Evolutionary conservation across 23 tunicate species (phyloP).

Genomic region (Halocynthia roretzi): DNA sequence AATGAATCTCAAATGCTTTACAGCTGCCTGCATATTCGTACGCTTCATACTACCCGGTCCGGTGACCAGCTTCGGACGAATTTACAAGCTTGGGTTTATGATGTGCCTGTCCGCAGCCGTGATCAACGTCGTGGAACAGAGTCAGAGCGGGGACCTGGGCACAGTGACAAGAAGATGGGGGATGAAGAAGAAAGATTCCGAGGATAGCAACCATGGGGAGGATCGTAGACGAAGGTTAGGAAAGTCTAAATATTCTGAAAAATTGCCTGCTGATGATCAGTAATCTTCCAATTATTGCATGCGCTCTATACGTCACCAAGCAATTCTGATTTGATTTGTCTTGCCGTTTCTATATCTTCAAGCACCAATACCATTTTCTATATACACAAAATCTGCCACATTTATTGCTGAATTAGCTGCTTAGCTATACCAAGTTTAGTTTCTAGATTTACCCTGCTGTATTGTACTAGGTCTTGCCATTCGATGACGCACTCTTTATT

Average conservation of each 20-base stretch:
- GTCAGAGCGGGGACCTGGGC: background rate
- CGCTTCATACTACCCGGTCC: slow-evolving; percentile 85
- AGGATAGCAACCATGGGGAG: background rate
- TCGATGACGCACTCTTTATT: too few species aligned
- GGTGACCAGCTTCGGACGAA: slow-evolving; percentile 30
- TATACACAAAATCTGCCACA: too few species aligned
- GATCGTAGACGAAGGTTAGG: slow-evolving; percentile 3
- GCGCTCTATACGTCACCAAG: too few species aligned
- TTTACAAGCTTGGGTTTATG: slow-evolving; percentile 60
- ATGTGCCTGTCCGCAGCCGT: slow-evolving; percentile 32
- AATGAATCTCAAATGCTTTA: background rate
- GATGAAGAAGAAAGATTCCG: slow-evolving; percentile 15
- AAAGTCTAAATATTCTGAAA: background rate
- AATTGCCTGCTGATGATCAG: background rate
- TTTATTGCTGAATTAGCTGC: too few species aligned
- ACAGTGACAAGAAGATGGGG: slow-evolving; percentile 12
- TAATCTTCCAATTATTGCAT: background rate
- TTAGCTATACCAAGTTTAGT: too few species aligned
- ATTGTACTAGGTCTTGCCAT: too few species aligned
- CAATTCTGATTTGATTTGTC: too few species aligned
- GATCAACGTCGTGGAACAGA: slow-evolving; percentile 24
- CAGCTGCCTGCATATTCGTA: slow-evolving; percentile 36
- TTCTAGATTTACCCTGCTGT: too few species aligned
- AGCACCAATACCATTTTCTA: too few species aligned
- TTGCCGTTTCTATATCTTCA: too few species aligned